Conservation (phyloP, 2,797 vertebrate species). For the Podarcis siculus region DNA sequence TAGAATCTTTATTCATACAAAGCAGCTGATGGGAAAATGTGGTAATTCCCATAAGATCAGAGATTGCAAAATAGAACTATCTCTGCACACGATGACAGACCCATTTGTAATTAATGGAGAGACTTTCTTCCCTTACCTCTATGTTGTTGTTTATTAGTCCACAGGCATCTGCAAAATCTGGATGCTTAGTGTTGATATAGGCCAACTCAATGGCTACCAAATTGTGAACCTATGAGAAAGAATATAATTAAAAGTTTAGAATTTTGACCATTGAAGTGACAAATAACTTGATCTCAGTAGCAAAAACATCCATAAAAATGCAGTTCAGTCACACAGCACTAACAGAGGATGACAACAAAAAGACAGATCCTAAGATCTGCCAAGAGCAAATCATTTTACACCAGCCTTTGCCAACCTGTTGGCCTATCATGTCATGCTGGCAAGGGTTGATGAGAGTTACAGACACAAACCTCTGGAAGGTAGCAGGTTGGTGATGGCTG, state of each 20-base stretch:
- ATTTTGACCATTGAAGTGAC: neutral
- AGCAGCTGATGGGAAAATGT: neutral
- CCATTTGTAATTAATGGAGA: neutral
- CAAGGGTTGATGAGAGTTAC: neutral
- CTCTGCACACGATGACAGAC: neutral
- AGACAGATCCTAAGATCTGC: neutral
- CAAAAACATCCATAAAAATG: neutral
- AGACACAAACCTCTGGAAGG: neutral
- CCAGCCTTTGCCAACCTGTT: no score
- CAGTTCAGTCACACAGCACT: neutral
- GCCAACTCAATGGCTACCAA: constrained; percentile 97
- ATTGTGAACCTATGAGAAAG: constrained; percentile 90
- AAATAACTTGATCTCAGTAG: accelerated
- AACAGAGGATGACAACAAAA: no score
- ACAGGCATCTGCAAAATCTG: constrained; percentile 97
- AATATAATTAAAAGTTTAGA: constrained; percentile 8
- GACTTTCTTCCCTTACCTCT: constrained; percentile 85
- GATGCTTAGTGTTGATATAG: constrained; percentile 99
- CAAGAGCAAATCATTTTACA: neutral
- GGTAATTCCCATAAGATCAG: neutral
- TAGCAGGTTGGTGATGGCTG: neutral
- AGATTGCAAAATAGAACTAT: no score
- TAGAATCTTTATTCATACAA: neutral
- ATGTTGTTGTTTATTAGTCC: constrained; percentile 98
- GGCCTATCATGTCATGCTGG: no score